These are phyloP conservation scores for Cyprinodon tularosa DNA, from an alignment of 2,113 vertebrate genomes.

Conservation along the genomic window DNA sequence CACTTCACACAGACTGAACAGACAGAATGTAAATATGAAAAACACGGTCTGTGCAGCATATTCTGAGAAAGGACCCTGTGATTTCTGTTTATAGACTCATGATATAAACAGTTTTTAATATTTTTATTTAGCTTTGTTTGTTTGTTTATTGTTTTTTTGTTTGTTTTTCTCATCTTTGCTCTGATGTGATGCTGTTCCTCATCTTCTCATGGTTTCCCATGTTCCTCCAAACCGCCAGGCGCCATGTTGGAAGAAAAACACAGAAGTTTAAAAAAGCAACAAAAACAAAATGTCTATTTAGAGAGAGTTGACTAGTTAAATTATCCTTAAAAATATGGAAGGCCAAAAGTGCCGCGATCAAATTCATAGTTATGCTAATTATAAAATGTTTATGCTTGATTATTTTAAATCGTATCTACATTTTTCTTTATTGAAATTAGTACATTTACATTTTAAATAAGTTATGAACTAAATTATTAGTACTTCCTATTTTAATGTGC, in stretches of 20 bases:
- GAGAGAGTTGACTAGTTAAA: neutral
- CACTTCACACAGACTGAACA: constrained; percentile 19
- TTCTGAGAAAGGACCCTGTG: constrained; percentile 30
- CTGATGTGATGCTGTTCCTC: constrained; percentile 58
- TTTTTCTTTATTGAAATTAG: too few relatives aligned
- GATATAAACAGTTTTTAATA: neutral
- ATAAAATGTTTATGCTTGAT: neutral
- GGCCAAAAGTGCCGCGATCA: neutral
- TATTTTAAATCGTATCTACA: neutral
- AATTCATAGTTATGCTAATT: neutral
- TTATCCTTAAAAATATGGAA: neutral
- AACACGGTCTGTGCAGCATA: constrained; percentile 49
- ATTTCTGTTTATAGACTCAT: constrained; percentile 51
- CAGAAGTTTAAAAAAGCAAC: neutral
- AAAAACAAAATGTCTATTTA: neutral
- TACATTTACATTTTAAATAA: neutral
- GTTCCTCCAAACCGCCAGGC: neutral
- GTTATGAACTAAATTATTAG: neutral
- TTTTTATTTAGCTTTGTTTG: constrained; percentile 38
- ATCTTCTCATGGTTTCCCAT: neutral
- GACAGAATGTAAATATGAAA: constrained; percentile 51
- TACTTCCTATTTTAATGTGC: too few relatives aligned
- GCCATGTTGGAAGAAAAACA: constrained; percentile 42
- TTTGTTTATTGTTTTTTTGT: constrained; percentile 30
- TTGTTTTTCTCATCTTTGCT: constrained; percentile 25